phyloP scores from a whole-genome alignment of 2,888 invertebrate species.

The Protula sp. region DNA sequence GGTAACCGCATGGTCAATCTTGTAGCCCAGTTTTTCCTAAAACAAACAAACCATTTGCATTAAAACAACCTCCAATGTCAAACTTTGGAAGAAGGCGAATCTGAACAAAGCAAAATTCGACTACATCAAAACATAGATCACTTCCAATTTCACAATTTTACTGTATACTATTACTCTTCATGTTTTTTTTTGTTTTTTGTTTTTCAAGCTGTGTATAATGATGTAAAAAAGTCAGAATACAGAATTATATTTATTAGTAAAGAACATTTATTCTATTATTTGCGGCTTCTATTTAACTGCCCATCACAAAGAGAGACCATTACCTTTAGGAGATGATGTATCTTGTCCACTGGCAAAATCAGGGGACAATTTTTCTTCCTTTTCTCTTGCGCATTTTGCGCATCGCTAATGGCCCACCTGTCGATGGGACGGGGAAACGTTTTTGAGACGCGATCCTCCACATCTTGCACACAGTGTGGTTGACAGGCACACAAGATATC shows the following conservation, averaged over 20 bases:
- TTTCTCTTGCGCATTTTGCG: constrained; percentile 74
- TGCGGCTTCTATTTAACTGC: too few species aligned
- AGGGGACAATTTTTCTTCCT: constrained; percentile 68
- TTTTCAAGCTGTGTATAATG: too few species aligned
- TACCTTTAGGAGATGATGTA: constrained; percentile 71
- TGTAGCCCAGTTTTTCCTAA: constrained; percentile 57
- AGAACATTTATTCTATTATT: too few species aligned
- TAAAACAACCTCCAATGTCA: too few species aligned
- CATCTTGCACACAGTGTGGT: constrained; percentile 61
- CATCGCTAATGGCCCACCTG: constrained; percentile 86
- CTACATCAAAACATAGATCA: too few species aligned
- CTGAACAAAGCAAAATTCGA: not conserved
- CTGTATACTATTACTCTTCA: too few species aligned
- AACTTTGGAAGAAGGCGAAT: too few species aligned
- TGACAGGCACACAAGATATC: constrained; percentile 73
- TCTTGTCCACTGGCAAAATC: constrained; percentile 79
- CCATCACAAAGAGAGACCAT: too few species aligned
- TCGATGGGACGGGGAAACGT: constrained; percentile 94
- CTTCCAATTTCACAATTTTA: too few species aligned
- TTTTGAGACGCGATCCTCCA: constrained; percentile 84
- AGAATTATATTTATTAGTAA: too few species aligned
- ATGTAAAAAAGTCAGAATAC: too few species aligned
- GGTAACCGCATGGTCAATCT: constrained; percentile 66
- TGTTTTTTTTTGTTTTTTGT: too few species aligned
- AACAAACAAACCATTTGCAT: not conserved